These are phyloP conservation scores for Cottoperca gobio DNA, from an alignment of 2,797 vertebrate genomes.

Conservation along the genomic window DNA sequence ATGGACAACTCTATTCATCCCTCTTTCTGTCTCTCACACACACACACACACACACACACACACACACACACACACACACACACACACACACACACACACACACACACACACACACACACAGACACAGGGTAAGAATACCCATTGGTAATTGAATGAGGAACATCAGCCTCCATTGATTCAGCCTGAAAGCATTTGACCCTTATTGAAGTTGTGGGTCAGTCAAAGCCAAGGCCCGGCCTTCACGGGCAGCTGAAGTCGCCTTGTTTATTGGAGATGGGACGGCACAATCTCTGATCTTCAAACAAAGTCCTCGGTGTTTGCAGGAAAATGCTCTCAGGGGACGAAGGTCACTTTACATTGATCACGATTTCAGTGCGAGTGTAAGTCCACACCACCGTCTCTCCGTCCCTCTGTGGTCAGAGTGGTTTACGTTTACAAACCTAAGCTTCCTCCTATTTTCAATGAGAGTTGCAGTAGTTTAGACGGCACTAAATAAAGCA, in stretches of 20 bases:
- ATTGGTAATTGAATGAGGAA: background rate
- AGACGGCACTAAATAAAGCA: too few relatives aligned
- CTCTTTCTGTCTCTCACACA: background rate
- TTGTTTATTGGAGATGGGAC: slow-evolving; percentile 40
- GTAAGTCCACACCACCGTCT: slow-evolving; percentile 9
- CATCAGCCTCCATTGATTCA: slow-evolving; percentile 37
- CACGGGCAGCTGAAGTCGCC: background rate
- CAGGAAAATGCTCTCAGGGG: slow-evolving; percentile 45
- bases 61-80: background rate
- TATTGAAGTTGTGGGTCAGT: slow-evolving; percentile 10
- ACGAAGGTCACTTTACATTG: slow-evolving; percentile 45
- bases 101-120: slow-evolving; percentile 4
- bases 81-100: background rate
- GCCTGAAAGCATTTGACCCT: slow-evolving; percentile 41
- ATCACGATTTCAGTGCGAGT: slow-evolving; percentile 23
- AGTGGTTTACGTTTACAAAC: background rate
- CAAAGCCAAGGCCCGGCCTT: background rate
- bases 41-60: background rate
- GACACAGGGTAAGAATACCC: slow-evolving; percentile 11
- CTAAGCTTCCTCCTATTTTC: background rate
- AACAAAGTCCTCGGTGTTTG: slow-evolving; percentile 42
- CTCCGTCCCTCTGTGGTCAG: background rate
- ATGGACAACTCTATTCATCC: slow-evolving; percentile 7
- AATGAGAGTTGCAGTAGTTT: too few relatives aligned
- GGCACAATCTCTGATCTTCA: slow-evolving; percentile 41